Conservation (phyloP, 2,113 vertebrate species). For the Hyla sarda region DNA sequence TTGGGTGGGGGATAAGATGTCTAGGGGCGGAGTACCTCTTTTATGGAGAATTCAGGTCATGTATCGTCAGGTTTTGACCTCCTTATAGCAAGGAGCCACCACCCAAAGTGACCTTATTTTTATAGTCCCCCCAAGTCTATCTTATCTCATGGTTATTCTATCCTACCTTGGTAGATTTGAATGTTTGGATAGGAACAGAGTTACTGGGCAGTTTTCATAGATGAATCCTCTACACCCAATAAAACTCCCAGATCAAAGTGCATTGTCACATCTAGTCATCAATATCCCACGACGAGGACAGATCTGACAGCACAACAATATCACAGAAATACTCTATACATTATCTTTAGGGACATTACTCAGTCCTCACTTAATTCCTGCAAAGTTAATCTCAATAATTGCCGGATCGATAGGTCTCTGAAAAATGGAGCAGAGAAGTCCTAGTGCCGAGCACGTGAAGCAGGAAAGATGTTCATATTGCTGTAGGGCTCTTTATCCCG, state of each 20-base stretch:
- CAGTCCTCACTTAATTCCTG: neutral
- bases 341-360: constrained; percentile 19
- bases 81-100: neutral
- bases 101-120: neutral
- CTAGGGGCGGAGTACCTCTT: no score
- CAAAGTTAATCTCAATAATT: constrained; percentile 23
- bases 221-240: neutral
- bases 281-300: neutral
- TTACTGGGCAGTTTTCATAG: neutral
- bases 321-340: neutral
- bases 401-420: neutral
- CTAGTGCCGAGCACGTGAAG: neutral
- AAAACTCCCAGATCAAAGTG: neutral
- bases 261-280: neutral
- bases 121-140: neutral
- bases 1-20: no score
- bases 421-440: neutral
- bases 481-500: neutral
- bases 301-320: constrained; percentile 3
- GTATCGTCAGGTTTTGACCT: neutral
- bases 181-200: neutral
- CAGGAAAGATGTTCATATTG: neutral
- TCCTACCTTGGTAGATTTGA: neutral
- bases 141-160: no score
- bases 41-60: neutral